These are phyloP conservation scores for Reticulitermes lucifugus DNA, from an alignment of 2,888 invertebrate species.

Conservation along the genomic window DNA sequence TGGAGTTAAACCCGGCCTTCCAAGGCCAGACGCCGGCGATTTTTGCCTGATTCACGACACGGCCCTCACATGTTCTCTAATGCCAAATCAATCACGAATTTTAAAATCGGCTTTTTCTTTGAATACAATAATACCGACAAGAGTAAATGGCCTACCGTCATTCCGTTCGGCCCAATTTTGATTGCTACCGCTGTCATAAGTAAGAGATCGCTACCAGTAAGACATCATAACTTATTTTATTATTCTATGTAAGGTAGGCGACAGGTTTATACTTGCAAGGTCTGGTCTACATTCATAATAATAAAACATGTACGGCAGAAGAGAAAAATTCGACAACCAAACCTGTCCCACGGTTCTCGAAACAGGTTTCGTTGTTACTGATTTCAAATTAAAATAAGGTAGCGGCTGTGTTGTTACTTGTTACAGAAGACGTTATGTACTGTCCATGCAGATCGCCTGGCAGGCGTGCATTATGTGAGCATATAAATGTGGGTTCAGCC, in stretches of 20 bases:
- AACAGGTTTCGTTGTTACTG: constrained; percentile 27
- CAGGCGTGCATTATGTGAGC: constrained; percentile 27
- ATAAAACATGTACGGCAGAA: neutral
- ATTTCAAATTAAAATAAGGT: constrained; percentile 44
- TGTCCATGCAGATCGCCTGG: constrained; percentile 32
- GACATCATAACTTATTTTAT: constrained; percentile 3
- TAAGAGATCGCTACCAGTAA: neutral
- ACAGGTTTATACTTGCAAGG: constrained; percentile 1
- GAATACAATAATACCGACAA: neutral
- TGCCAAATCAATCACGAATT: neutral
- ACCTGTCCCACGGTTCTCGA: constrained; percentile 17
- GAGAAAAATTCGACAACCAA: neutral
- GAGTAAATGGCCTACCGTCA: neutral
- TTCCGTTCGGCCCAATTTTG: constrained; percentile 9
- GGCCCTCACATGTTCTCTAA: neutral
- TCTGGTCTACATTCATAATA: constrained; percentile 4
- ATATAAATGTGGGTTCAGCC: constrained; percentile 35
- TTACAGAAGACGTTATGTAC: neutral
- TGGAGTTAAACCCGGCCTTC: too few species aligned
- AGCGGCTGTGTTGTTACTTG: neutral
- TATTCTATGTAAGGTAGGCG: neutral
- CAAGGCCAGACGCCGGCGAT: too few species aligned
- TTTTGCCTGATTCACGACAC: too few species aligned
- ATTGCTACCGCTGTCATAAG: constrained; percentile 10
- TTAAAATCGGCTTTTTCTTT: constrained; percentile 7